Evolutionary conservation across 2,797 vertebrate species (phyloP).

Genomic region (Gorsachius magnificus): DNA sequence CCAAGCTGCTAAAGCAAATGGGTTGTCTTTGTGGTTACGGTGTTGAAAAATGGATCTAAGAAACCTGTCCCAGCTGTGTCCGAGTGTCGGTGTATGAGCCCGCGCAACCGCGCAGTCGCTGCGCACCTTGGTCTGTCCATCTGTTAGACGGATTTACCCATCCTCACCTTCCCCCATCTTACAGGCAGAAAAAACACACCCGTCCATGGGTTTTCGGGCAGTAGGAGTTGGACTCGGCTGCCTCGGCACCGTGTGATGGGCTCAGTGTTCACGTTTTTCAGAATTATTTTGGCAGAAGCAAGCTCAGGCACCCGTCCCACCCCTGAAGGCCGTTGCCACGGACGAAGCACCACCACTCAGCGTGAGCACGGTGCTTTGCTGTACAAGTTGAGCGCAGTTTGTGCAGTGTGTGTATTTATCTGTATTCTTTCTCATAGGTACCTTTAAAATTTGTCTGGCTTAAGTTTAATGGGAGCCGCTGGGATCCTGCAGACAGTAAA

Average conservation of each 20-base stretch:
- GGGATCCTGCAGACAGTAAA: constrained; percentile 86
- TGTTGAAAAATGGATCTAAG: fast-evolving
- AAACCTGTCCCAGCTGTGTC: background rate
- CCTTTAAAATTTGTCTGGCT: constrained; percentile 95
- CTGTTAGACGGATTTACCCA: background rate
- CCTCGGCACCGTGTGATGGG: background rate
- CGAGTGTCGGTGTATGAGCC: fast-evolving
- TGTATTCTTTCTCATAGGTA: constrained; percentile 95
- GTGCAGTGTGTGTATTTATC: constrained; percentile 88
- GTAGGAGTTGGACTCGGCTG: background rate
- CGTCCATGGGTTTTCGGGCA: background rate
- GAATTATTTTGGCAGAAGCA: background rate
- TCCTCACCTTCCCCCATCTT: background rate
- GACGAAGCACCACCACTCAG: background rate
- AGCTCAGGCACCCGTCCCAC: background rate
- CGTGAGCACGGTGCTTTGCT: constrained; percentile 18
- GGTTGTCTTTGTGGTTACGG: background rate
- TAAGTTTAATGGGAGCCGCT: constrained; percentile 95
- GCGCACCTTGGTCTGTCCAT: fast-evolving
- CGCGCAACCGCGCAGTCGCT: fast-evolving
- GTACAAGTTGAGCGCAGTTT: constrained; percentile 31
- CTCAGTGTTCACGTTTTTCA: fast-evolving
- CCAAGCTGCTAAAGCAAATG: background rate
- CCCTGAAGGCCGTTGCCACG: background rate
- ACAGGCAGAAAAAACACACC: background rate